A percentile compares a stretch with the other conserved stretches of the same genome.
These are phyloP conservation scores for Sipunculus nudus DNA, from an alignment of 2,888 invertebrate species.

Conservation along the genomic window DNA sequence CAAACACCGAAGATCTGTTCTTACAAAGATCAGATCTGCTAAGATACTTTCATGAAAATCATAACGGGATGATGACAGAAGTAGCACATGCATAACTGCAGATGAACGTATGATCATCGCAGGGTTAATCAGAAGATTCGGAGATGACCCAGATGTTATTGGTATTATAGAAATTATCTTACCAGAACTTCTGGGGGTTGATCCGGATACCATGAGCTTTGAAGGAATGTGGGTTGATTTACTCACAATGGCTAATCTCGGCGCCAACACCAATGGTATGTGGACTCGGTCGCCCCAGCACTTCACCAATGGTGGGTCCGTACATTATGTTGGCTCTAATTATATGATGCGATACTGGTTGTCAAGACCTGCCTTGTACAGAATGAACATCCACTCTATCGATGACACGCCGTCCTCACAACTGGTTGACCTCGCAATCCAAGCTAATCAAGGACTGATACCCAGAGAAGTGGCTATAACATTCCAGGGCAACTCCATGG, in stretches of 20 bases:
- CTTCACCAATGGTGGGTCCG: conserved; percentile 4
- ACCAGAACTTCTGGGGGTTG: not conserved
- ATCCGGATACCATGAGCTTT: conserved; percentile 8
- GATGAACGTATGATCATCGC: not conserved
- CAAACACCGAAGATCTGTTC: conserved; percentile 11
- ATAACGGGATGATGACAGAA: not conserved
- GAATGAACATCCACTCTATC: not conserved
- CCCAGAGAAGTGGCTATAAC: not conserved
- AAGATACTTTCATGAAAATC: not conserved
- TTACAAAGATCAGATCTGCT: not conserved
- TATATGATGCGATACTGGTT: conserved; percentile 1
- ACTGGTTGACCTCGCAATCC: not conserved
- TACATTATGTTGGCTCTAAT: conserved; percentile 2
- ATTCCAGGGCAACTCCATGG: not conserved
- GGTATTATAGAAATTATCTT: not conserved
- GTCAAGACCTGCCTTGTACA: conserved; percentile 1
- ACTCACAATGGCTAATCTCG: not conserved
- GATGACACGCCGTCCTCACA: not conserved
- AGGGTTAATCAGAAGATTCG: not conserved
- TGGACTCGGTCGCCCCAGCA: not conserved
- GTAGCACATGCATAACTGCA: not conserved
- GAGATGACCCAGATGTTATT: conserved; percentile 3
- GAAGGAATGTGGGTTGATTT: conserved; percentile 2
- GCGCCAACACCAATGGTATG: conserved; percentile 6
- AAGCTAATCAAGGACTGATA: not conserved